Percentiles rank a stretch among this genome's conserved stretches.
These are phyloP conservation scores for Oscheius myriophilus DNA, from an alignment of 2,888 invertebrate species.

Conservation along the genomic window DNA sequence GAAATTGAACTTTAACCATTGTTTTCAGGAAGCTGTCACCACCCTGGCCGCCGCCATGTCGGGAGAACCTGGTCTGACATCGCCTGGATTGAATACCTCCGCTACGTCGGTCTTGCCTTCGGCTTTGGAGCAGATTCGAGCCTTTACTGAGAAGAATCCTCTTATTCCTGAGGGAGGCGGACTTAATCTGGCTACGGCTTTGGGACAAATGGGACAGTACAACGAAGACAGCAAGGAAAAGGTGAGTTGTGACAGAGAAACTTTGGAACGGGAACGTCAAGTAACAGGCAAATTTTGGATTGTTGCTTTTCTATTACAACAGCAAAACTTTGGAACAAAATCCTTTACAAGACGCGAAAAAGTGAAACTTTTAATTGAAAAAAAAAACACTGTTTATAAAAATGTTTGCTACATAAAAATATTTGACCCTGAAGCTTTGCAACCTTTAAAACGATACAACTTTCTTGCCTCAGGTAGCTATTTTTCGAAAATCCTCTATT, in stretches of 20 bases:
- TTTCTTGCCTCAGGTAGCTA: no score
- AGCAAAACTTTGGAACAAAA: not conserved
- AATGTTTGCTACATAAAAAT: no score
- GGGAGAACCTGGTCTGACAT: slow-evolving; percentile 12
- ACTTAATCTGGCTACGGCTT: slow-evolving; percentile 40
- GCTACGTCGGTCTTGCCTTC: slow-evolving; percentile 33
- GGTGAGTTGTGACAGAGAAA: slow-evolving; percentile 62
- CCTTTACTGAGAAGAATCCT: slow-evolving; percentile 78
- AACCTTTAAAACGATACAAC: no score
- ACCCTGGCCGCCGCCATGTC: slow-evolving; percentile 14
- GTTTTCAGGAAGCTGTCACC: slow-evolving; percentile 22
- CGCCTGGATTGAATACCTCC: slow-evolving; percentile 14
- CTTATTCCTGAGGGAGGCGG: slow-evolving; percentile 42
- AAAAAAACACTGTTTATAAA: no score
- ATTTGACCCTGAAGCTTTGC: no score
- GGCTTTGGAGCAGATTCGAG: slow-evolving; percentile 65
- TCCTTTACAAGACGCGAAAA: no score
- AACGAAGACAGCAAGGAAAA: slow-evolving; percentile 70
- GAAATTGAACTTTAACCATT: not conserved
- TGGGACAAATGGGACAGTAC: slow-evolving; percentile 41
- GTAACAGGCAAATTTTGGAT: no score
- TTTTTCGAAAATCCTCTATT: no score
- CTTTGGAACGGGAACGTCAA: slow-evolving; percentile 22
- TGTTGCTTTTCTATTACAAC: not conserved
- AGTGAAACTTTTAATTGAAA: no score